phyloP scores from a whole-genome alignment of 2,888 invertebrate genomes.

The Hoplodrina blanda region DNA sequence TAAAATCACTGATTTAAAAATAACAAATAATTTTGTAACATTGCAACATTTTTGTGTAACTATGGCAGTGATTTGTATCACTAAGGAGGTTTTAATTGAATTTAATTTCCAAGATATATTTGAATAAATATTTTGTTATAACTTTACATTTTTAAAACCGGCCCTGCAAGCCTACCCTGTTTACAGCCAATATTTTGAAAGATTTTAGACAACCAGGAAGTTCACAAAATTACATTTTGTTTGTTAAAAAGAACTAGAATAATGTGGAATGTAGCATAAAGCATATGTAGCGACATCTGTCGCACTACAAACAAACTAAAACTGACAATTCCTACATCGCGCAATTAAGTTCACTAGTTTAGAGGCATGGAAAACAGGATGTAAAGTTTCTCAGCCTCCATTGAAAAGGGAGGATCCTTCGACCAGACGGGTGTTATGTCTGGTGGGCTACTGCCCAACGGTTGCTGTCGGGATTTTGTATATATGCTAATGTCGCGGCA shows the following conservation, averaged over 20 bases:
- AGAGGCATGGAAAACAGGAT: too few species aligned
- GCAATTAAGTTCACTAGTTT: too few species aligned
- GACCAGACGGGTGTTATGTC: too few species aligned
- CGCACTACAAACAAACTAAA: too few species aligned
- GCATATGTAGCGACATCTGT: constrained; percentile 3
- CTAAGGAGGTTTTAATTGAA: constrained; percentile 23
- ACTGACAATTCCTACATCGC: too few species aligned
- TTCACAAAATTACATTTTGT: constrained; percentile 49
- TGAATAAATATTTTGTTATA: constrained; percentile 13
- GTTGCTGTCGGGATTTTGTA: too few species aligned
- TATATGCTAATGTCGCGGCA: too few species aligned
- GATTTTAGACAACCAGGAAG: constrained; percentile 25
- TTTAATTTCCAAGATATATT: constrained; percentile 13
- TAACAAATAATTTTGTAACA: constrained; percentile 24
- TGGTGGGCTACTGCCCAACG: too few species aligned
- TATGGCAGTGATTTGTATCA: constrained; percentile 44
- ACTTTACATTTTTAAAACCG: constrained; percentile 28
- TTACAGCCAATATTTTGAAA: constrained; percentile 47
- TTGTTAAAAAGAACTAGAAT: constrained; percentile 37
- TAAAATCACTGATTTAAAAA: constrained; percentile 19
- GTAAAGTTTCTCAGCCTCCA: too few species aligned
- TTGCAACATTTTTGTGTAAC: constrained; percentile 24
- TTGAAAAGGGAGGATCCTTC: too few species aligned
- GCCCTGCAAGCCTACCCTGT: constrained; percentile 54
- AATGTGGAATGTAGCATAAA: constrained; percentile 62